Evolutionary conservation across 2,113 vertebrate genomes (phyloP), one percentile per base, ranked within the genome.

Genomic region (Aspidoscelis tigris): DNA sequence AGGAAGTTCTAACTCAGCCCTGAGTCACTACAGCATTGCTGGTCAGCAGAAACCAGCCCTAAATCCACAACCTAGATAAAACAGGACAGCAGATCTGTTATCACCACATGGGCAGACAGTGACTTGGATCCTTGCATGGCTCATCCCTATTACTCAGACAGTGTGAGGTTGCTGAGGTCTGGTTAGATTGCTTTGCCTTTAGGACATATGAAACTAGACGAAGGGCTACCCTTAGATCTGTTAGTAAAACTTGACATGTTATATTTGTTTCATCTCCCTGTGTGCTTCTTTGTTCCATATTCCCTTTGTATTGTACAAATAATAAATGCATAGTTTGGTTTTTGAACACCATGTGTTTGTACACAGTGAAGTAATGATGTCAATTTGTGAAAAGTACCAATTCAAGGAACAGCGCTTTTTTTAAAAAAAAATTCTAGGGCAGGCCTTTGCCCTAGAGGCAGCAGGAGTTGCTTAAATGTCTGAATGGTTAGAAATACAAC

Each of bases 91-190:
- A 44, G 47, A 61, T 39, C 47, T 61, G 70, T 83, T 83, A 73
- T 39, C 65, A 70, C 61, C 65, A 55, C 76, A 75, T 68, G 69
- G 80, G 50, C 69, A 86, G 85, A 87, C 85, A 74, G 22, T 83
- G 85, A 83, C 80, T 61, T 81, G 33, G 69, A 78, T 58, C 43
- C 70, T 73, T 76, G 39, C 24, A 24, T 39, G 39, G 41, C 69
- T 79, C 70, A 77, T 47, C 69, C 33, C 7, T 66, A 11, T 86
- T 68, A 80, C 26, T 87, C 86, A 83, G 39, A 74, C 26, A 4
- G 41, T 43, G 26, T 43, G 26, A 58, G 22, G 21, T 9, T 78
- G 41, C 55, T 33, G 71, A 55, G 39, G 22, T 58, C 72, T 74
- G 22, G 20, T 2, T 43, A 43, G 44, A 76, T 21, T 58, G 55